Evolutionary conservation across 2,888 invertebrate species (phyloP).

Genomic region (Nowickia ferox): DNA sequence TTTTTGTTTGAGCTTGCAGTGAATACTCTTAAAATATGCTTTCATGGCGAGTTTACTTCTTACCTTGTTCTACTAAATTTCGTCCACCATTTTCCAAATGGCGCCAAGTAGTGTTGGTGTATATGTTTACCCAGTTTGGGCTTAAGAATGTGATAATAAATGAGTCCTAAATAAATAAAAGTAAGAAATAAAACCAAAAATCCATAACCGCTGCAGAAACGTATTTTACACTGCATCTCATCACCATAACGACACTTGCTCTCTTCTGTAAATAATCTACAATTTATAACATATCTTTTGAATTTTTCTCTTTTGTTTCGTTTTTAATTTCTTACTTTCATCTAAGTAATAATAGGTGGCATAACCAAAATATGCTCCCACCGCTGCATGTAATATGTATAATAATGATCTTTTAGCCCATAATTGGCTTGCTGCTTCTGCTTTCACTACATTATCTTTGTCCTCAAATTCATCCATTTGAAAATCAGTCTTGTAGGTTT

Average conservation of each 20-base stretch:
- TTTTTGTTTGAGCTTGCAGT: too few relatives aligned
- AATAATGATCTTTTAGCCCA: slow-evolving; percentile 36
- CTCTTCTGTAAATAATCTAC: slow-evolving; percentile 29
- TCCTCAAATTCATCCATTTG: slow-evolving; percentile 70
- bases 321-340: slow-evolving; percentile 75
- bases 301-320: neutral
- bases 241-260: slow-evolving; percentile 47
- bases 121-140: slow-evolving; percentile 82
- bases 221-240: slow-evolving; percentile 77
- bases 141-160: slow-evolving; percentile 87
- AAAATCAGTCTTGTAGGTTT: slow-evolving; percentile 73
- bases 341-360: slow-evolving; percentile 80
- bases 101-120: slow-evolving; percentile 74
- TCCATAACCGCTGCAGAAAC: slow-evolving; percentile 88
- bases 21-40: too few relatives aligned
- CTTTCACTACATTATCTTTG: slow-evolving; percentile 10
- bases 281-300: neutral
- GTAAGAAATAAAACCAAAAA: slow-evolving; percentile 87
- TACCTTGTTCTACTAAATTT: slow-evolving; percentile 78
- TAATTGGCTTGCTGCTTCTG: slow-evolving; percentile 4
- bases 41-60: neutral
- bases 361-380: slow-evolving; percentile 80
- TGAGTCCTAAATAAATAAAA: slow-evolving; percentile 86
- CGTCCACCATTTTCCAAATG: slow-evolving; percentile 76
- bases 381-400: slow-evolving; percentile 75